Evolutionary conservation across 2,797 vertebrate species (phyloP), one percentile per base, ranked within the genome.

Genomic region (Rhincodon typus): DNA sequence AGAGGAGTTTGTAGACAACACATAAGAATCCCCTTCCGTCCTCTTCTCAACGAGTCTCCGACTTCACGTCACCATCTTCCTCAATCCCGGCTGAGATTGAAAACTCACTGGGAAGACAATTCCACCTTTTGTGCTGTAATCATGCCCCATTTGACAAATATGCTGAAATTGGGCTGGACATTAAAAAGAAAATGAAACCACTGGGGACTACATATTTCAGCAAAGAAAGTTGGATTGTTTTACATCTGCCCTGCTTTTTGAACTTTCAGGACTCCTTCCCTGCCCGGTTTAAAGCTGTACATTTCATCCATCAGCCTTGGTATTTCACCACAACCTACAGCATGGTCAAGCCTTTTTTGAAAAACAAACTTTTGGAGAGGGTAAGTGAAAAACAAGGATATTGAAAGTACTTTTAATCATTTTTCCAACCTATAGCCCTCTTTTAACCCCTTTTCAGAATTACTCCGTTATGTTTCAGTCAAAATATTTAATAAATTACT

Each of bases 291-390:
- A 99, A 99, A 96, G 99, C 99, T 0, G 98, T 99, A 82, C 98
- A 99, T 95, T 99, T 99, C 96, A 99, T 98, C 96, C 98, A 99
- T 96, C 99, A 99, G 97, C 99, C 99, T 0, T 99, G 99, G 99
- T 99, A 99, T 97, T 99, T 99, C 97, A 99, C 99, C 96, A 99
- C 99, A 2, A 99, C 99, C 74, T 99, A 99, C 97, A 99, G 99
- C 0, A 97, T 99, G 96, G 98, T 99, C 96, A 99, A 99, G 97
- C 99, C 99, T 0, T 99, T 99, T 97, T 97, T 99, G 98, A 99
- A 99, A 97, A 98, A 98, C 98, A 99, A 99, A 96, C 97, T 99
- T 95, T 98, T 99, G 96, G 98, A 99, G 96, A 97, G 99, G 98
- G 99, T 99, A 97, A 98, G 98, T 97, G 4, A 0, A 0, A 6